Evolutionary conservation across 2,113 vertebrate genomes (phyloP), one percentile per base, ranked within the genome.

Genomic region (Pluvianellus socialis): DNA sequence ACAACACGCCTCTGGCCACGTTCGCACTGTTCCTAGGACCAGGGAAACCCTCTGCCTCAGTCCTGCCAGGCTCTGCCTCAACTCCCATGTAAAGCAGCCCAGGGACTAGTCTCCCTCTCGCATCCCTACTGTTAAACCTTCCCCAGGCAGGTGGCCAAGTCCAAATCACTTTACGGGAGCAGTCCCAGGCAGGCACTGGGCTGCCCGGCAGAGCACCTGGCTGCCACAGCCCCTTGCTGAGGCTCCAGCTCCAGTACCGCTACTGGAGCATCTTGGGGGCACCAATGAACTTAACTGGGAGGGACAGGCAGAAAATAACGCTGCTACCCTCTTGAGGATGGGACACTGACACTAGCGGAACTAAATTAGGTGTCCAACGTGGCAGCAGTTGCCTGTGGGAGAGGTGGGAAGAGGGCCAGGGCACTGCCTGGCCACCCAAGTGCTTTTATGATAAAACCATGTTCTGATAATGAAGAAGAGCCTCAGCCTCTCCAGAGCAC

Each of bases 351-450:
- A 14, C 44, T 38, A 17, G 12, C 19, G 62, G 33, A 76, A 21
- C 7, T 73, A 50, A 28, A 35, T 40, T 40, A 59, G 4, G 2
- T 0, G 0, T 7, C 40, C 22, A 16, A 33, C 18, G 42, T 38
- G 33, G 21, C 42, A 74, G 67, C 12, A 11, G 0, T 5, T 53
- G 24, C 19, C 45, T 5, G 22, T 33, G 49, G 33, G 44, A 95
- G 44, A 61, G 42, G 12, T 0, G 0, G 42, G 49, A 23, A 68
- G 21, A 72, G 14, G 38, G 14, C 14, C 42, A 66, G 28, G 33
- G 19, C 1, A 1, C 22, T 68, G 12, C 6, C 23, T 6, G 21
- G n/a, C 24, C 6, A 32, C 11, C 21, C 4, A 0, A 55, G 26
- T 1, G 1, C 23, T 58, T 91, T 12, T 14, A 26, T 24, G 55